Evolutionary conservation across 2,113 vertebrate genomes (phyloP), one percentile per base, ranked within the genome.

Genomic region (Struthio camelus): DNA sequence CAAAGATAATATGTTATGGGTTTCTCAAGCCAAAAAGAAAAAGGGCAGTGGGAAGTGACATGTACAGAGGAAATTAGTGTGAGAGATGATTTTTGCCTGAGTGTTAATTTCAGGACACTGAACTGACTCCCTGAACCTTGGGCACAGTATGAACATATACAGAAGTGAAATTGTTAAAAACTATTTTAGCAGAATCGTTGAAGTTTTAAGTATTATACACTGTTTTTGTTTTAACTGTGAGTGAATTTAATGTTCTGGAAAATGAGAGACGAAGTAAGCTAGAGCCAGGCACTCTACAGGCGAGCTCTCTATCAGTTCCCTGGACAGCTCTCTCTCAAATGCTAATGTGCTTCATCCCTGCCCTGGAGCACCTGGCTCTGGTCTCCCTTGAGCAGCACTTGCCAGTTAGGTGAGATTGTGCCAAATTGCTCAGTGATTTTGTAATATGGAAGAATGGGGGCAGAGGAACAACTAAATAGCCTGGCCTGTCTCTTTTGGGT

Each of bases 31-130:
- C 71, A 93, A 95, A 86, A 87, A 40, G 71, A 82, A 77, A 48
- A 46, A 94, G 32, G 24, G 69, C 78, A 91, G 78, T 0, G 22
- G 46, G 71, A 92, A 94, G 44, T 92, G 84, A 91, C 84, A 91
- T 79, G 80, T 70, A 79, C 56, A 79, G 66, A 87, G 78, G 62
- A 87, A 94, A 96, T 62, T 19, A 89, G 18, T 46, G n/a, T 92
- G 88, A 97, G 86, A 90, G 76, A 93, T 58, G n/a, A 36, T 42
- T 83, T 95, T 96, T 96, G 46, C 76, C 92, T 92, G 65, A 96
- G 19, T 79, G 20, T 59, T 95, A 81, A 53, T 71, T 93, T 51
- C 70, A 54, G 18, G 64, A 87, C 93, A 95, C 22, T 15, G 56
- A 59, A 59, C 38, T 40, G 10, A 82, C 65, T 76, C 67, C 66